phyloP scores from a whole-genome alignment of 2,797 vertebrate genomes.

The Selene dorsalis region DNA sequence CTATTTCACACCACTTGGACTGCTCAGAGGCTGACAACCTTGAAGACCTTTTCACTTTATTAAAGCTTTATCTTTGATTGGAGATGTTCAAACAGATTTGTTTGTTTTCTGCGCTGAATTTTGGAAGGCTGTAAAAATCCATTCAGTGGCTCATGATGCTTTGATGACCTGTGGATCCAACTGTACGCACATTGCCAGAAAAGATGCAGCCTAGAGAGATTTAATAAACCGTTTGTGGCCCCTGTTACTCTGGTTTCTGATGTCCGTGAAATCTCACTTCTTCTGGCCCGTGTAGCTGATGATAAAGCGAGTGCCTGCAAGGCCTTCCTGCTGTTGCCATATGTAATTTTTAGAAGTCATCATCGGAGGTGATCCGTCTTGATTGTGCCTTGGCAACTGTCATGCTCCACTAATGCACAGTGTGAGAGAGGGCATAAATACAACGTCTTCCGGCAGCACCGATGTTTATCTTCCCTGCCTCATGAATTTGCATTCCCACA shows the following conservation, averaged over 20 bases:
- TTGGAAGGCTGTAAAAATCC: conserved; percentile 30
- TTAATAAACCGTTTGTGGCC: conserved; percentile 63
- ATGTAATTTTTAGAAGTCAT: conserved; percentile 84
- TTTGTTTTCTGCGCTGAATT: conserved; percentile 44
- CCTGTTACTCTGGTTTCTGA: conserved; percentile 50
- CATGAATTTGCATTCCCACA: conserved; percentile 77
- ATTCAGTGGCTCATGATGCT: conserved; percentile 55
- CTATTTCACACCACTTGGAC: conserved; percentile 22
- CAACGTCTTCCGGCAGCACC: conserved; percentile 67
- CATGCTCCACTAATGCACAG: conserved; percentile 78
- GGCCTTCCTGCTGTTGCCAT: conserved; percentile 74
- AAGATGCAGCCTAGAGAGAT: conserved; percentile 56
- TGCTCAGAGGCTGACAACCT: conserved; percentile 29
- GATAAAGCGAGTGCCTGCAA: conserved; percentile 70
- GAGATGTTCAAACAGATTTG: conserved; percentile 34
- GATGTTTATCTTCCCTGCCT: conserved; percentile 80
- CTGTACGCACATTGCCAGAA: conserved; percentile 34
- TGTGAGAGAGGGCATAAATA: conserved; percentile 78
- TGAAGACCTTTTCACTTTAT: conserved; percentile 38
- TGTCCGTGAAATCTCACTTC: conserved; percentile 72
- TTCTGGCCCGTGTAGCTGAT: conserved; percentile 62
- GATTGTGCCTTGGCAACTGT: conserved; percentile 82
- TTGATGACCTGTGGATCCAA: conserved; percentile 63
- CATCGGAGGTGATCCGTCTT: conserved; percentile 81
- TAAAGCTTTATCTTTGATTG: conserved; percentile 20